These are phyloP conservation scores for Tupaia tana DNA, from an alignment of 2,113 vertebrate genomes.

Conservation along the genomic window DNA sequence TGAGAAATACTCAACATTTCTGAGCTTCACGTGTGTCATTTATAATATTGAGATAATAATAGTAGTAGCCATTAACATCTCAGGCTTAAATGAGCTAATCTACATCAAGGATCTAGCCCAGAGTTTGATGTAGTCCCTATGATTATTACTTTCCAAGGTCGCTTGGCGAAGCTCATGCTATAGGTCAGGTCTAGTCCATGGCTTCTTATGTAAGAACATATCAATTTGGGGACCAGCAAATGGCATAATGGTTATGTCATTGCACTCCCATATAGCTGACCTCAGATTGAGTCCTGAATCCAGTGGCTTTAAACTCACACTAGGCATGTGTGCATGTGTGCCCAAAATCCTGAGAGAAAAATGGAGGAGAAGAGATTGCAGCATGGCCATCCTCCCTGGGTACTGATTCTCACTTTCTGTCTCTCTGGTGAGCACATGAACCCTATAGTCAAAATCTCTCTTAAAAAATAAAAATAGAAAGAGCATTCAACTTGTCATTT, in stretches of 20 bases:
- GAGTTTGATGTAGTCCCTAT: not conserved
- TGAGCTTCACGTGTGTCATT: constrained; percentile 21
- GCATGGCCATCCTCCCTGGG: too few relatives aligned
- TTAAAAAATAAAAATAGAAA: too few relatives aligned
- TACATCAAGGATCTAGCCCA: not conserved
- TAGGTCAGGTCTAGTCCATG: not conserved
- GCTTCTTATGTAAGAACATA: not conserved
- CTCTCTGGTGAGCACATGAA: too few relatives aligned
- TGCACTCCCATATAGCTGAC: too few relatives aligned
- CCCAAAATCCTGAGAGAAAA: too few relatives aligned
- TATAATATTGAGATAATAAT: constrained; percentile 21
- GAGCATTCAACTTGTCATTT: too few relatives aligned
- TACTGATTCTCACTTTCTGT: too few relatives aligned
- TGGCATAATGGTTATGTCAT: not conserved
- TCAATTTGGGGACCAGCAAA: not conserved
- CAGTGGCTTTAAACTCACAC: too few relatives aligned
- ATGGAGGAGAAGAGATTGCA: too few relatives aligned
- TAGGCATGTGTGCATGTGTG: too few relatives aligned
- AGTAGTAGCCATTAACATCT: not conserved
- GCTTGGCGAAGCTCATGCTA: not conserved
- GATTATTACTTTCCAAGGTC: constrained; percentile 41
- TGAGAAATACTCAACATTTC: constrained; percentile 33
- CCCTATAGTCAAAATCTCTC: too few relatives aligned
- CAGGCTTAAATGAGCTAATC: constrained; percentile 32
- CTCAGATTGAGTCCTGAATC: too few relatives aligned